Base-by-base conservation (phyloP, 23 tunicate genomes). In the Trididemnum miniatum region DNA sequence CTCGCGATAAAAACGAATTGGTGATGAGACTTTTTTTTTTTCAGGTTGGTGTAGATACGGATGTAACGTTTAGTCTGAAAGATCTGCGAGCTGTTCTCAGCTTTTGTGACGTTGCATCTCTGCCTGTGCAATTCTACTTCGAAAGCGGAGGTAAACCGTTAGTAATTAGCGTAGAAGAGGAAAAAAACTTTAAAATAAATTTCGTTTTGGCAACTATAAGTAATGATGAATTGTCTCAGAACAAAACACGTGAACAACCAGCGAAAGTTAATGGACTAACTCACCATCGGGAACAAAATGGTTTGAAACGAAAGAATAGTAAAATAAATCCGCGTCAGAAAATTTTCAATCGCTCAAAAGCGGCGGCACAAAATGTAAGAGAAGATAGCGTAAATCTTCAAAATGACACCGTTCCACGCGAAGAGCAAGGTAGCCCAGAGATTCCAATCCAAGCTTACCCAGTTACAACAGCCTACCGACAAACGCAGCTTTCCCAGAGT, bases 41-140 rank as follows among this genome's bases (percentile, higher is more conserved):
- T 27, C 86, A 90, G 91, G 64, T 92, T 60, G 97, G 97, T 0
- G 85, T 92, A 65, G 97, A 92, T 83, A 79, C 97, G 2, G 91
- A 90, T 5, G 59, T 92, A 1, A 88, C 92, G 12, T 92, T 92
- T 67, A 88, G 88, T 39, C 63, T 92, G 65, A 87, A 83, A 71
- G 97, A 92, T 34, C 23, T 92, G 2, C 82, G 92, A 25, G 82
- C 97, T 0, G 89, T 87, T 26, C 73, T 92, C 1, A 49, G 85
- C 7, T 92, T 92, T 73, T 85, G 88, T 72, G 97, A 92, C 12
- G 83, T 79, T 0, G 76, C 85, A 1, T 67, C 31, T 37, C 33
- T 69, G 29, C 71, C 87, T 2, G 51, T 86, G 9, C 49, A 87
- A n/a, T 71, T 92, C 71, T 51, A 72, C 54, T 92, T 92, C 65